These are phyloP conservation scores for Macaria liturata DNA, from an alignment of 2,888 invertebrate species.

Conservation along the genomic window DNA sequence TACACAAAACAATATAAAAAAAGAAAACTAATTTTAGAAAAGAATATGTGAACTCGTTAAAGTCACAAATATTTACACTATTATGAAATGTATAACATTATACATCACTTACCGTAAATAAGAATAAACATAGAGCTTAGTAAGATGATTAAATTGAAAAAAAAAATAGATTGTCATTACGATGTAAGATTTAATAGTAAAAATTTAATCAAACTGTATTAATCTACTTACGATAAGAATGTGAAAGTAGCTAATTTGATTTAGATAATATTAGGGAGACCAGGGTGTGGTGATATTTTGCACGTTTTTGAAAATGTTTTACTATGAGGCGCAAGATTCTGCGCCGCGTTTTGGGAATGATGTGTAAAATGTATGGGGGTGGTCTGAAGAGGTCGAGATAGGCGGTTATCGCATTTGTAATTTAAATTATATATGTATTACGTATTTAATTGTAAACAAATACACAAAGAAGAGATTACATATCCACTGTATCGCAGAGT, in stretches of 20 bases:
- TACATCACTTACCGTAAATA: constrained; percentile 76
- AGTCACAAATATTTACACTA: constrained; percentile 80
- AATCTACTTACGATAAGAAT: constrained; percentile 71
- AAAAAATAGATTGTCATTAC: constrained; percentile 63
- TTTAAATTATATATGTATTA: constrained; percentile 50
- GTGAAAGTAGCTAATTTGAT: constrained; percentile 77
- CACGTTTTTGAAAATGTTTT: constrained; percentile 83
- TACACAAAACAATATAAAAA: constrained; percentile 35
- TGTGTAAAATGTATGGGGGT: constrained; percentile 61
- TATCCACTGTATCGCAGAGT: constrained; percentile 70
- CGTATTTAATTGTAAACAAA: constrained; percentile 54
- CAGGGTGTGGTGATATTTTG: constrained; percentile 84
- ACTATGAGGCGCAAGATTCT: constrained; percentile 71
- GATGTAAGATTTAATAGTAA: constrained; percentile 71
- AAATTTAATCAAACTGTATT: constrained; percentile 74
- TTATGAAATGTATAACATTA: constrained; percentile 74
- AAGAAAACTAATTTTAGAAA: constrained; percentile 59
- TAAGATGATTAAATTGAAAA: constrained; percentile 75
- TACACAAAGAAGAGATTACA: constrained; percentile 74
- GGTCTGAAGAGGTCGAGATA: constrained; percentile 57
- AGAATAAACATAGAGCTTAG: constrained; percentile 81
- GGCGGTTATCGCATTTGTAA: constrained; percentile 69
- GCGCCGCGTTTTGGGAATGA: constrained; percentile 68
- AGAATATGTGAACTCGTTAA: constrained; percentile 63
- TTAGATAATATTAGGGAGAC: constrained; percentile 81